phyloP scores from a whole-genome alignment of 2,113 vertebrate species.

The Aegithalos caudatus region DNA sequence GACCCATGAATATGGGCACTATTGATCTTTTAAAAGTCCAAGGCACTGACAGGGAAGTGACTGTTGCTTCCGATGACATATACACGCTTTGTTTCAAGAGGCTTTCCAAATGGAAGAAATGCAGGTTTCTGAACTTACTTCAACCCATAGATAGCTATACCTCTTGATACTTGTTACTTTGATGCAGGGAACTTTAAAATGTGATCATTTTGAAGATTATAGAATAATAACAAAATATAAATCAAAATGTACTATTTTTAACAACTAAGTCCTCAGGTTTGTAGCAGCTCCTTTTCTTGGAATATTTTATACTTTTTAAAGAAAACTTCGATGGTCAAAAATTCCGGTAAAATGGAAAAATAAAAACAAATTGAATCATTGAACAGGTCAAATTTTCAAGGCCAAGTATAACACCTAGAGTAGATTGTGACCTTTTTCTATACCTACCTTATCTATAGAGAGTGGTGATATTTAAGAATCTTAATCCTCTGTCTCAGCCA shows the following conservation, averaged over 20 bases:
- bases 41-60: not conserved
- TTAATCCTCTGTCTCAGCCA: not conserved
- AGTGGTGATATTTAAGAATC: not conserved
- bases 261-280: not conserved
- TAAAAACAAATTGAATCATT: not conserved
- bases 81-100: not conserved
- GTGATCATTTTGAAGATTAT: not conserved
- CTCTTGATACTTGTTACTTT: not conserved
- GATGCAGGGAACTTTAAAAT: not conserved
- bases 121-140: not conserved
- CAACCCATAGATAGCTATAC: not conserved
- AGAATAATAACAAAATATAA: not conserved
- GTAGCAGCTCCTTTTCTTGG: not conserved
- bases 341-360: not conserved
- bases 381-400: not conserved
- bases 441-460: not conserved
- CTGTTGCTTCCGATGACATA: not conserved
- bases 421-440: not conserved
- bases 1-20: accelerated
- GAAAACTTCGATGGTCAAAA: not conserved
- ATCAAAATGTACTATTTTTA: not conserved
- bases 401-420: not conserved
- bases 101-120: not conserved
- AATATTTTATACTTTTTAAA: not conserved
- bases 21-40: not conserved